Evolutionary conservation across 2,113 vertebrate genomes (phyloP).

Genomic region (Chiloscyllium plagiosum): DNA sequence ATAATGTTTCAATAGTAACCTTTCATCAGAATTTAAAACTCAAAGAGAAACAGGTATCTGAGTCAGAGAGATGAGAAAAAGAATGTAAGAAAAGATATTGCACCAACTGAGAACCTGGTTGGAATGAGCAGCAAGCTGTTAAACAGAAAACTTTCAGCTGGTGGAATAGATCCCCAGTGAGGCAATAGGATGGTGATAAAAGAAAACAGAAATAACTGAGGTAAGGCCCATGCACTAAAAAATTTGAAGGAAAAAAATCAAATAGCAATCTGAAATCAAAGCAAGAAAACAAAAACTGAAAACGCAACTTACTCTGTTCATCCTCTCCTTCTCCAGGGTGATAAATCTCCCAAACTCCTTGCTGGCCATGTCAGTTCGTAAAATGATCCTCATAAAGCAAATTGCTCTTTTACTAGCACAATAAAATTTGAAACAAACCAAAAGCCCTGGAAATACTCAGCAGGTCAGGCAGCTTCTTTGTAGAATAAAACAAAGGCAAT

Average conservation of each 20-base stretch:
- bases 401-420: background rate
- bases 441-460: too few relatives aligned
- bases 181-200: background rate
- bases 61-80: background rate
- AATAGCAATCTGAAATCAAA: background rate
- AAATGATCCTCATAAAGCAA: background rate
- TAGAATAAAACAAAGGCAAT: too few relatives aligned
- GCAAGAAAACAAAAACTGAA: background rate
- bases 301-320: background rate
- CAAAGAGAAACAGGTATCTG: background rate
- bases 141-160: background rate
- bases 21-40: background rate
- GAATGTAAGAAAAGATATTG: background rate
- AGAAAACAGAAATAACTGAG: background rate
- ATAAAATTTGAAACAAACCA: too few relatives aligned
- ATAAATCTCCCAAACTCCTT: background rate
- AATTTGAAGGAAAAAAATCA: background rate
- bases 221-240: background rate
- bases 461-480: too few relatives aligned
- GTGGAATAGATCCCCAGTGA: background rate
- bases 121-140: background rate
- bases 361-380: background rate
- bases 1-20: background rate
- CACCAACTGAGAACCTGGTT: background rate
- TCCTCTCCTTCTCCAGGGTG: background rate